phyloP scores from a whole-genome alignment of 2,888 invertebrate species.

The Thecocarcelia acutangulata region DNA sequence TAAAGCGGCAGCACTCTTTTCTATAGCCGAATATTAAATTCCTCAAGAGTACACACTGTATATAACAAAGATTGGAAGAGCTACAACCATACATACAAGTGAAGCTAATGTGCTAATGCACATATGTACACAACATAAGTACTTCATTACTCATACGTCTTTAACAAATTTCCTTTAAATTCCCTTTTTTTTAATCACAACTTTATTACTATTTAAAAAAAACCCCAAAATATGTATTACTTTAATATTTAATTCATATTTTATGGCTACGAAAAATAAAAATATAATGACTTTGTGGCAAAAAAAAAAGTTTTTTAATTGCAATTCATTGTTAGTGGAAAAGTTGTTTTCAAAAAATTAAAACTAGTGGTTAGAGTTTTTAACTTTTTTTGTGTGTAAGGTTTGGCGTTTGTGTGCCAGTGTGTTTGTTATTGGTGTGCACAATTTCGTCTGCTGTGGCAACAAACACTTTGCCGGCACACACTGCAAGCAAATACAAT shows the following conservation, averaged over 20 bases:
- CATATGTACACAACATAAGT: too few species aligned
- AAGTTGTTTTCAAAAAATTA: slow-evolving; percentile 22
- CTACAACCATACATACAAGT: too few species aligned
- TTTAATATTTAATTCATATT: slow-evolving; percentile 39
- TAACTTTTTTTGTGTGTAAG: slow-evolving; percentile 18
- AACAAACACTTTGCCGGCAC: slow-evolving; percentile 36
- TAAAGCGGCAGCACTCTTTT: too few species aligned
- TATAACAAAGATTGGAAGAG: too few species aligned
- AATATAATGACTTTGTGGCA: slow-evolving; percentile 48
- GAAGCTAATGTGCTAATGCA: too few species aligned
- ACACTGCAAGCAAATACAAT: not conserved
- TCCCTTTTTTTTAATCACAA: too few species aligned
- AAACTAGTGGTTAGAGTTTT: slow-evolving; percentile 44
- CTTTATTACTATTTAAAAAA: too few species aligned
- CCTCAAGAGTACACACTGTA: too few species aligned
- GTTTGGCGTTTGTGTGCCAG: slow-evolving; percentile 10
- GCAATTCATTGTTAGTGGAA: slow-evolving; percentile 63
- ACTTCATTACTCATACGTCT: too few species aligned
- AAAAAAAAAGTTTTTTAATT: slow-evolving; percentile 60
- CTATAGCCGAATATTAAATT: too few species aligned
- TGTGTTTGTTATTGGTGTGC: slow-evolving; percentile 23
- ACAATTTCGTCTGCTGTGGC: slow-evolving; percentile 51
- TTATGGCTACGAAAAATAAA: slow-evolving; percentile 7
- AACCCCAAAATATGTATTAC: slow-evolving; percentile 12
- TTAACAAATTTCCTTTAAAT: too few species aligned